These are phyloP conservation scores for Ips typographus DNA, from an alignment of 1,140 invertebrate species.

Conservation along the genomic window DNA sequence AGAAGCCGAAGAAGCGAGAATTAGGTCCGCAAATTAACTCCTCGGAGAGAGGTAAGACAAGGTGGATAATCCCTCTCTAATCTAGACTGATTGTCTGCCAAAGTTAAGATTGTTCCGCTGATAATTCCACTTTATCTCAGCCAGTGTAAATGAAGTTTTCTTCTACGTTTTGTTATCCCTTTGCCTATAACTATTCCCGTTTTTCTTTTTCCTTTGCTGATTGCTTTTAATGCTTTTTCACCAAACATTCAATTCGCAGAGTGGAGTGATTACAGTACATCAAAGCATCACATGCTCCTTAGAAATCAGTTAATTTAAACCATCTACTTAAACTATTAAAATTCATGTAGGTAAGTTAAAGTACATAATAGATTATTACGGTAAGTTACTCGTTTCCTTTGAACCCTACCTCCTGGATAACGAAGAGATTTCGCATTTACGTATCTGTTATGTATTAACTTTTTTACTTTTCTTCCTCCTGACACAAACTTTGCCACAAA, in stretches of 20 bases:
- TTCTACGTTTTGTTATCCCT: slow-evolving; percentile 9
- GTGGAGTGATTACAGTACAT: too few species aligned
- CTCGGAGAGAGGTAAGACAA: slow-evolving; percentile 34
- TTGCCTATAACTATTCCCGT: neutral
- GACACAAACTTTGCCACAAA: too few species aligned
- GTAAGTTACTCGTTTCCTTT: slow-evolving; percentile 33
- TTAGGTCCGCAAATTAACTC: slow-evolving; percentile 34
- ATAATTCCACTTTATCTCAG: slow-evolving; percentile 34
- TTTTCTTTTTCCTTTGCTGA: too few species aligned
- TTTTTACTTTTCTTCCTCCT: too few species aligned
- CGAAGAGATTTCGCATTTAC: slow-evolving; percentile 23
- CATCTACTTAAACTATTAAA: slow-evolving; percentile 36
- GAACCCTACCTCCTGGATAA: slow-evolving; percentile 15
- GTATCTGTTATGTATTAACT: too few species aligned
- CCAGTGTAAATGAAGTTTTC: slow-evolving; percentile 32
- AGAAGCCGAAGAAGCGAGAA: slow-evolving; percentile 17
- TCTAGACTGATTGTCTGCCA: slow-evolving; percentile 37
- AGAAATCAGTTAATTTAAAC: slow-evolving; percentile 25
- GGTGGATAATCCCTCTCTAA: slow-evolving; percentile 35
- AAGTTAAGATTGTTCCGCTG: slow-evolving; percentile 35
- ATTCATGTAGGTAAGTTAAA: slow-evolving; percentile 34
- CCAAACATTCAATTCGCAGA: too few species aligned
- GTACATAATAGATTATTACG: slow-evolving; percentile 30
- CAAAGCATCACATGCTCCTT: neutral
- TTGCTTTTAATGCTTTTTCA: too few species aligned